A percentile compares a stretch with the other conserved stretches of the same genome.
Evolutionary conservation across 2,797 vertebrate genomes (phyloP).

Genomic region (Falco peregrinus): DNA sequence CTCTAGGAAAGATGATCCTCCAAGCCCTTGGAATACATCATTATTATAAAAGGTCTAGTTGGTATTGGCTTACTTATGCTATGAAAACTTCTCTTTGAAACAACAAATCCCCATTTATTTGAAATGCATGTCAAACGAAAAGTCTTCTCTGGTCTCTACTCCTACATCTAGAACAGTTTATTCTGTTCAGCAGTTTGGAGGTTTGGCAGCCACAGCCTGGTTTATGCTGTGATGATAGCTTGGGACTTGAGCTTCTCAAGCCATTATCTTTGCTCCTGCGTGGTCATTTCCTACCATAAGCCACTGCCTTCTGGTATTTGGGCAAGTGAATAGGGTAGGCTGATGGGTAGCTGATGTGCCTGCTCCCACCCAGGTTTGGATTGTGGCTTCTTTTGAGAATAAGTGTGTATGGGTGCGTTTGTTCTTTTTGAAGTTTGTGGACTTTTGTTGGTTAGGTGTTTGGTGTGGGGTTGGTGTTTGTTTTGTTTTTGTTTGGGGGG

Average conservation of each 20-base stretch:
- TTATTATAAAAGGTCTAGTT: background rate
- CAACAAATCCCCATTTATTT: background rate
- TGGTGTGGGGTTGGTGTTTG: background rate
- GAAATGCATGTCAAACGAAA: background rate
- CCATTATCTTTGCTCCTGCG: fast-evolving
- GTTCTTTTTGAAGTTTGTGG: background rate
- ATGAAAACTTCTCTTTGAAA: background rate
- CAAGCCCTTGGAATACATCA: background rate
- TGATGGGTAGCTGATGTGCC: background rate
- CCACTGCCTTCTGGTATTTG: background rate
- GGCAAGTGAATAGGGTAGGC: background rate
- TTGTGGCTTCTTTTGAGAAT: background rate
- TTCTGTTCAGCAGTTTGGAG: no score
- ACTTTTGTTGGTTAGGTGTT: fast-evolving
- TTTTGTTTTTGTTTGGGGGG: no score
- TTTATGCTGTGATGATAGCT: background rate
- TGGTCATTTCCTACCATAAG: background rate
- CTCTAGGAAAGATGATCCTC: background rate
- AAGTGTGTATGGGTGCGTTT: background rate
- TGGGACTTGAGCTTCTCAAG: background rate
- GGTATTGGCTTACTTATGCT: background rate
- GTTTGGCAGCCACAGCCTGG: background rate
- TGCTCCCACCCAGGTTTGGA: background rate
- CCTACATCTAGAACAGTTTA: background rate
- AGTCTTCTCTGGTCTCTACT: background rate